Evolutionary conservation across 2,113 vertebrate species (phyloP), one percentile per base, ranked within the genome.

Genomic region (Otolemur garnettii): DNA sequence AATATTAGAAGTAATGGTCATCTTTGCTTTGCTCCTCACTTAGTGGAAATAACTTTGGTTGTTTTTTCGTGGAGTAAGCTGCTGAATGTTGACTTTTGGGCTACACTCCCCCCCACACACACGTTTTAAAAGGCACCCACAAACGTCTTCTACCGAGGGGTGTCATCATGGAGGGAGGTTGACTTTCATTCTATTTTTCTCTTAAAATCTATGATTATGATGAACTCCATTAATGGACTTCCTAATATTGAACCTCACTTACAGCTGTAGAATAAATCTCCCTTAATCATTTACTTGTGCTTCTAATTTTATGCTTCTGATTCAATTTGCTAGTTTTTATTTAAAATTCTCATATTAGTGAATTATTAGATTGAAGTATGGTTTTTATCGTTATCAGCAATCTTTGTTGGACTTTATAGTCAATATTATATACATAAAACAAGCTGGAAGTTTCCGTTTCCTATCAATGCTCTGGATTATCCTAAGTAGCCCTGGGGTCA

Each of bases 21-120:
- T 59, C 24, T 75, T 88, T 82, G 30, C 28, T 87, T 87, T 87
- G 50, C 35, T 75, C 50, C 90, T 87, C 60, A 82, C 38, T 92
- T 69, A 69, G 24, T 60, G 33, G 15, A 9, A 45, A 83, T 42
- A 83, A 82, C 10, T 66, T 68, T 66, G 7, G 38, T 83, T 83
- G n/a, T 78, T 88, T 77, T 13, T 24, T 78, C 69, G 62, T 10
- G 19, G 30, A 75, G 7, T 88, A 83, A 95, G 38, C 77, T 28
- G 38, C 19, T 35, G 22, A 18, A 5, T 77, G 11, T n/a, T 78
- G 60, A 7, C 24, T 62, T 68, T 53, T 60, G 68, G 68, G 69
- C 17, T 85, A 81, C 2, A 57, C 22, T 22, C 9, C 26, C 4
- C 19, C 10, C 38, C 12, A 71, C 17, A 45, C 33, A 75, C 7